Evolutionary conservation across 2,888 invertebrate genomes (phyloP).

Genomic region (Poecilus cupreus): DNA sequence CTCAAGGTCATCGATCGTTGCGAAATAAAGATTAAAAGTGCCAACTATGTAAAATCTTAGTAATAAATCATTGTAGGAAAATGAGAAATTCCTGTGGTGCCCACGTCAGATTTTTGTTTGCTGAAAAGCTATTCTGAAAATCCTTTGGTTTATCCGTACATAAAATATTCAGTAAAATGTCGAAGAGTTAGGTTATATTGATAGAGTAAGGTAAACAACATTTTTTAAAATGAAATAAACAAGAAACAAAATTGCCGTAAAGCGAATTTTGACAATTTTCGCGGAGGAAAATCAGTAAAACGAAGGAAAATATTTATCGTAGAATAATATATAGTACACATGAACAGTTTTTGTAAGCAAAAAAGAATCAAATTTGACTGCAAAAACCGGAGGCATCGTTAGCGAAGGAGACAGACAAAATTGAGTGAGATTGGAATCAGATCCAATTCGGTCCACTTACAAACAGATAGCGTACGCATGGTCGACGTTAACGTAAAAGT

Average conservation of each 20-base stretch:
- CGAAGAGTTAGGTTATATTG: not conserved
- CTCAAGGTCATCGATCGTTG: too few relatives aligned
- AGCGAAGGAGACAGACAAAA: conserved; percentile 34
- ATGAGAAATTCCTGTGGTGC: too few relatives aligned
- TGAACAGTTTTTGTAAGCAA: conserved; percentile 13
- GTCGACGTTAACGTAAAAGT: conserved; percentile 43
- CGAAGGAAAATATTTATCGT: conserved; percentile 8
- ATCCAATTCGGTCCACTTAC: conserved; percentile 47
- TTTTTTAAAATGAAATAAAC: conserved; percentile 11
- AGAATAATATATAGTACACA: not conserved
- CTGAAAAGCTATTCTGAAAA: too few relatives aligned
- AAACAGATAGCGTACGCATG: conserved; percentile 47
- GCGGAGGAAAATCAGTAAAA: not conserved
- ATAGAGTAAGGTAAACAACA: not conserved
- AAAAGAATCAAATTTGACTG: conserved; percentile 43
- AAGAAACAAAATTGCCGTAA: conserved; percentile 4
- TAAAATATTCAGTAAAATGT: too few relatives aligned
- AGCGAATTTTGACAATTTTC: not conserved
- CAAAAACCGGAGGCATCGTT: conserved; percentile 34
- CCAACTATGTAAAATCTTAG: too few relatives aligned
- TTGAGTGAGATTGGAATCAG: conserved; percentile 53
- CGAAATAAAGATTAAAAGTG: too few relatives aligned
- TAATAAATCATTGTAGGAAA: too few relatives aligned
- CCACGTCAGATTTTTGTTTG: too few relatives aligned
- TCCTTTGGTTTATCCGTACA: too few relatives aligned